Evolutionary conservation across 2,797 vertebrate genomes (phyloP), one percentile per base, ranked within the genome.

Genomic region (Sebastes flavidus): DNA sequence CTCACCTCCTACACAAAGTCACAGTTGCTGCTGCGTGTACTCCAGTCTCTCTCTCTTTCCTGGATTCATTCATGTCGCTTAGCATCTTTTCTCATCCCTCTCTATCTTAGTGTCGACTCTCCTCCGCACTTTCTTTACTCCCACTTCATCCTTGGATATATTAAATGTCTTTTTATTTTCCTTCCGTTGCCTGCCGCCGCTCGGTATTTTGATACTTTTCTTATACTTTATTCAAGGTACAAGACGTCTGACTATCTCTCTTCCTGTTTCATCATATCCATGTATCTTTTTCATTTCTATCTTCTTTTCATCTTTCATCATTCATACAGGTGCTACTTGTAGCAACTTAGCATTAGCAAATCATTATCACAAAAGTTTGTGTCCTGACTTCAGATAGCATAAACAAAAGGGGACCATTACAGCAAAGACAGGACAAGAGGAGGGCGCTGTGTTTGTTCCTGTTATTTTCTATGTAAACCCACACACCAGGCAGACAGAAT

Each of bases 1-100:
- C 72, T 83, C 65, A 76, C 75, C 58, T 77, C 72, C 77, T 54
- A 73, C 60, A 78, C 70, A 72, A 72, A 85, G 86, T 89, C 82
- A 79, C 73, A 82, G 63, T 79, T 68, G 56, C 61, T 83, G 46
- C 63, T 72, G 59, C 75, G 46, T 36, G 16, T 36, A 8, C 62
- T 70, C 29, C 32, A 12, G 27, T 65, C 30, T 76, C 34, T 56
- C 27, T 80, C 65, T 34, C 11, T 24, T 55, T 52, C 25, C n/a
- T n/a, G 67, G 0, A 0, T 70, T 56, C 38, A 55, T 63, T 66
- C 20, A 36, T 66, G 67, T 67, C 18, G 4, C 42, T 14, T 30
- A 20, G 58, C 63, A 67, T 72, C 38, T 65, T 58, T 74, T 78
- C 59, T 54, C 34, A 18, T 72, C 14, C 60, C n/a, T 56, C 46